These are phyloP conservation scores for Graptemys geographica DNA, from an alignment of 2,797 vertebrate genomes.

Conservation along the genomic window DNA sequence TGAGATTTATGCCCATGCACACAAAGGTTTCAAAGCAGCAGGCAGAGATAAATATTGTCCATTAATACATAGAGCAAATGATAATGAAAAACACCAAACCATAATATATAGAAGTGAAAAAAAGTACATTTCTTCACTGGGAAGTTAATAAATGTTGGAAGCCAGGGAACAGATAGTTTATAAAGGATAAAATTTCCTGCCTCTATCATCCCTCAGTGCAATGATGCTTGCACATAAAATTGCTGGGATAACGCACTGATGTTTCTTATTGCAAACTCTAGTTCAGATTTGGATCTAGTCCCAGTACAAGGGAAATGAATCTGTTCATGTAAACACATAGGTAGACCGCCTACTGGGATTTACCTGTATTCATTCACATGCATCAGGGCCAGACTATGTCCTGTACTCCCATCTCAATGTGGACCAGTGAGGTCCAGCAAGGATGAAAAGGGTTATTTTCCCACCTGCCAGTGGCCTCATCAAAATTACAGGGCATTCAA, in stretches of 20 bases:
- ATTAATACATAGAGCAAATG: neutral
- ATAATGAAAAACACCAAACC: neutral
- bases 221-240: neutral
- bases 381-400: neutral
- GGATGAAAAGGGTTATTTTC: neutral
- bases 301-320: neutral
- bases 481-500: neutral
- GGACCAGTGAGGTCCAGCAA: neutral
- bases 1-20: neutral
- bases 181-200: slow-evolving; percentile 12
- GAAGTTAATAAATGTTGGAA: slow-evolving; percentile 9
- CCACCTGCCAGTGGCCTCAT: neutral
- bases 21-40: neutral
- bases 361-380: neutral
- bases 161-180: neutral
- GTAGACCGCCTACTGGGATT: neutral
- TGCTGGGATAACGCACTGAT: neutral
- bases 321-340: neutral
- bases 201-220: neutral
- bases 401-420: neutral
- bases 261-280: neutral
- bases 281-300: neutral
- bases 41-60: neutral
- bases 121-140: neutral
- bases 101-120: neutral